Percentiles rank a stretch among this genome's conserved stretches.
phyloP scores from a whole-genome alignment of 2,797 vertebrate genomes.

The Tangara arthus region DNA sequence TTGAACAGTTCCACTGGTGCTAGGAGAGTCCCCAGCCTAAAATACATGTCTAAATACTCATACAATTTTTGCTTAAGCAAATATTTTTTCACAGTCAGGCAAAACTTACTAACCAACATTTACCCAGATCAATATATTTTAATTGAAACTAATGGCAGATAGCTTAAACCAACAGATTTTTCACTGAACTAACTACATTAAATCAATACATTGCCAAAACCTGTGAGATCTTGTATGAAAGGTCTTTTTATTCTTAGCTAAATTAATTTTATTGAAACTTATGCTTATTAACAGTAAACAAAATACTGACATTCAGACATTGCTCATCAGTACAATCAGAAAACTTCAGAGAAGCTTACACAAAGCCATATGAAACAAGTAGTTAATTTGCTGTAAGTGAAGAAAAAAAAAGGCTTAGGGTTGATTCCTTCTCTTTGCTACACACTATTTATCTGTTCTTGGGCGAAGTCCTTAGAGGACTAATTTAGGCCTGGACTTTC shows the following conservation, averaged over 20 bases:
- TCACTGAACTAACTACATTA: constrained; percentile 69
- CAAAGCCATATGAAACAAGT: not conserved
- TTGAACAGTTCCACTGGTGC: not conserved
- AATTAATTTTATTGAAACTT: constrained; percentile 67
- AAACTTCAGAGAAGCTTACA: not conserved
- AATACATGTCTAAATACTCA: constrained; percentile 12
- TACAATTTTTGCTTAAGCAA: constrained; percentile 60
- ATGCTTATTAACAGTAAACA: constrained; percentile 18
- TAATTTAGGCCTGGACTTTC: not conserved
- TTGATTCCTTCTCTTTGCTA: not conserved
- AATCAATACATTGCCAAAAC: constrained; percentile 76
- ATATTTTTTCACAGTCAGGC: constrained; percentile 53
- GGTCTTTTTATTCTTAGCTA: constrained; percentile 61
- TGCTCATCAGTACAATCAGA: not conserved
- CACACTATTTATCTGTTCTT: not conserved
- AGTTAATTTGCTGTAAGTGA: not conserved
- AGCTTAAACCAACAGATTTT: constrained; percentile 77
- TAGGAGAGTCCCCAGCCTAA: not conserved
- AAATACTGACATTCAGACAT: constrained; percentile 17
- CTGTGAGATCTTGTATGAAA: constrained; percentile 65
- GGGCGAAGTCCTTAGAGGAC: not conserved
- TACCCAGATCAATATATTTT: constrained; percentile 77
- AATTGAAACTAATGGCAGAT: constrained; percentile 77
- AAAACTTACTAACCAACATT: constrained; percentile 72
- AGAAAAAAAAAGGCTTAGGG: not conserved